Percentiles rank a stretch among this genome's conserved stretches.
phyloP scores from a whole-genome alignment of 2,797 vertebrate genomes.

The Cephalopachus bancanus region DNA sequence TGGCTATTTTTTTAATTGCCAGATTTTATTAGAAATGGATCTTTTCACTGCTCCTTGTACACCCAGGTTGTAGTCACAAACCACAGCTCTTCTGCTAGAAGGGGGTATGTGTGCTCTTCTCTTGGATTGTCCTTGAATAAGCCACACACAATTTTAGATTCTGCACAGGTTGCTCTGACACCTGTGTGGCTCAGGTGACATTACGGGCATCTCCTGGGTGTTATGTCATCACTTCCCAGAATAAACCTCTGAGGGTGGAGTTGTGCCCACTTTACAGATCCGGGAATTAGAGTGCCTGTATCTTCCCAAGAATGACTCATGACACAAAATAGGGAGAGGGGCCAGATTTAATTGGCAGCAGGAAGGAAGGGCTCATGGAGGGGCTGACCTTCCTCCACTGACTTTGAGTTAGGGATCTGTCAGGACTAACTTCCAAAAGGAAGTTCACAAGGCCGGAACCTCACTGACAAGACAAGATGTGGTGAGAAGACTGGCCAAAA shows the following conservation, averaged over 20 bases:
- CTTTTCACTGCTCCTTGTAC: neutral
- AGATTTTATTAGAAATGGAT: neutral
- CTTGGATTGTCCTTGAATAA: neutral
- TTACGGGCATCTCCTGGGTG: rapidly evolving
- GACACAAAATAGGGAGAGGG: neutral
- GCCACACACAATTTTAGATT: neutral
- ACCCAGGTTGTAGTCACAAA: neutral
- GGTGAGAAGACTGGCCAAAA: too few species aligned
- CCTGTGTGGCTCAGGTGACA: neutral
- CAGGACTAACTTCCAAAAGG: too few species aligned
- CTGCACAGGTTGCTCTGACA: neutral
- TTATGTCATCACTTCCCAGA: too few species aligned
- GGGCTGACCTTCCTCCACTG: neutral
- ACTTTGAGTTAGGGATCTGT: too few species aligned
- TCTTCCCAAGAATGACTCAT: rapidly evolving
- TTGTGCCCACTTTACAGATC: neutral
- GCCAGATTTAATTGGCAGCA: neutral
- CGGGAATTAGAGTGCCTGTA: neutral
- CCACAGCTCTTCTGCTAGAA: neutral
- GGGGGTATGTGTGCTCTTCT: neutral
- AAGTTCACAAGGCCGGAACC: too few species aligned
- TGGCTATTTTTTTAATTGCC: neutral
- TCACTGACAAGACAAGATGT: too few species aligned
- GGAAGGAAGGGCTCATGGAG: neutral
- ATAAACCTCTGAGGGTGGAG: neutral